Evolutionary conservation across 2,888 invertebrate species (phyloP).

Genomic region (Alcis repandata): DNA sequence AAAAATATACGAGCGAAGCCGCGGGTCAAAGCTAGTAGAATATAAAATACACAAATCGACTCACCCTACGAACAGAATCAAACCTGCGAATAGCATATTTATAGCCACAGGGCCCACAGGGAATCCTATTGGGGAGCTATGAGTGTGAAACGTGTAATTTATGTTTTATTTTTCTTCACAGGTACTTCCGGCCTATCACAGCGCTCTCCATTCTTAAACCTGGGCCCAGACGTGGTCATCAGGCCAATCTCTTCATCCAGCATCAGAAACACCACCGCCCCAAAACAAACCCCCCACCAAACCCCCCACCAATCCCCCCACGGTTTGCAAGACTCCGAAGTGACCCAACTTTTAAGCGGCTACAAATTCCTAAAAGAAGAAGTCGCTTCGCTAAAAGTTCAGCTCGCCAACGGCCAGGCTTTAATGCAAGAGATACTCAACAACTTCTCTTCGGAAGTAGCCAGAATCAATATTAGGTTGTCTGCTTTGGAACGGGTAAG

Average conservation of each 20-base stretch:
- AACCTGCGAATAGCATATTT: too few relatives aligned
- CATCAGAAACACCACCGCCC: background rate
- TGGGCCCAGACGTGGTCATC: conserved; percentile 4
- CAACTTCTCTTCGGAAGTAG: background rate
- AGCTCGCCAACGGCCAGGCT: background rate
- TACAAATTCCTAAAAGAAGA: background rate
- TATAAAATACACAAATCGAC: too few relatives aligned
- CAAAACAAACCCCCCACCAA: background rate
- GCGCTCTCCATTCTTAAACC: background rate
- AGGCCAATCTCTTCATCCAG: background rate
- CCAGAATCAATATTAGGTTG: background rate
- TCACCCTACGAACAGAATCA: too few relatives aligned
- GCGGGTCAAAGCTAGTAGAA: too few relatives aligned
- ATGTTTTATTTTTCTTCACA: background rate
- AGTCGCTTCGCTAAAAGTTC: background rate
- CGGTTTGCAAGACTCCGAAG: background rate
- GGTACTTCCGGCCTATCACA: background rate
- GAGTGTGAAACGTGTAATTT: too few relatives aligned
- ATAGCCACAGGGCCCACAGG: too few relatives aligned
- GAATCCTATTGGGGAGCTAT: too few relatives aligned
- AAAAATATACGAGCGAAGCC: too few relatives aligned
- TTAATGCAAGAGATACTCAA: conserved; percentile 1
- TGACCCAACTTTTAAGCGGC: background rate
- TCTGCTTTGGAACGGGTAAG: background rate
- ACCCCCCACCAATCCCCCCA: too few relatives aligned